Conservation (phyloP, 2,888 invertebrate species). For the Elmis aenea region DNA sequence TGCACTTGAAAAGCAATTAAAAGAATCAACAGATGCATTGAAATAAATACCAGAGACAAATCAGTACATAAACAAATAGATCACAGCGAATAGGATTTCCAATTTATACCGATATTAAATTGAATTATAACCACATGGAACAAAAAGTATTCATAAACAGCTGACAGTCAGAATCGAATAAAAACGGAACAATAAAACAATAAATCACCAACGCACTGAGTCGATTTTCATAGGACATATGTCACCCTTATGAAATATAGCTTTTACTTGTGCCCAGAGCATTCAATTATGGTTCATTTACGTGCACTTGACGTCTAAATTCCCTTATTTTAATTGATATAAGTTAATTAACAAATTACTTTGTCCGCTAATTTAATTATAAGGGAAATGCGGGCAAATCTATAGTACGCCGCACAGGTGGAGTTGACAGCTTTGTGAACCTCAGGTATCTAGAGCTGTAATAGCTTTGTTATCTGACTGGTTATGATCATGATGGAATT, state of each 20-base stretch:
- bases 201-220: constrained; percentile 33
- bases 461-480: constrained; percentile 36
- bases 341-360: constrained; percentile 33
- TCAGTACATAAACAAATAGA: too few species aligned
- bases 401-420: constrained; percentile 29
- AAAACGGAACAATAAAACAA: constrained; percentile 35
- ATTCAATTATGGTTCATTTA: constrained; percentile 27
- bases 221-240: constrained; percentile 36
- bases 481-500: constrained; percentile 27
- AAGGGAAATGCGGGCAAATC: constrained; percentile 34
- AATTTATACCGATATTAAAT: constrained; percentile 20
- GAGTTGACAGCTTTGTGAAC: constrained; percentile 33
- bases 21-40: too few species aligned
- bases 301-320: constrained; percentile 26
- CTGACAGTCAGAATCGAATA: constrained; percentile 27
- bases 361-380: constrained; percentile 31
- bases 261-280: constrained; percentile 24
- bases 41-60: too few species aligned
- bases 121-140: constrained; percentile 24
- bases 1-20: too few species aligned
- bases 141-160: constrained; percentile 32
- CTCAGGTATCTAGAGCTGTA: constrained; percentile 37
- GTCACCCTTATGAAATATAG: constrained; percentile 31
- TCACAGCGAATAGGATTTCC: too few species aligned
- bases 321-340: constrained; percentile 21